Evolutionary conservation across 2,113 vertebrate genomes (phyloP).

Genomic region (Centropristis striata): DNA sequence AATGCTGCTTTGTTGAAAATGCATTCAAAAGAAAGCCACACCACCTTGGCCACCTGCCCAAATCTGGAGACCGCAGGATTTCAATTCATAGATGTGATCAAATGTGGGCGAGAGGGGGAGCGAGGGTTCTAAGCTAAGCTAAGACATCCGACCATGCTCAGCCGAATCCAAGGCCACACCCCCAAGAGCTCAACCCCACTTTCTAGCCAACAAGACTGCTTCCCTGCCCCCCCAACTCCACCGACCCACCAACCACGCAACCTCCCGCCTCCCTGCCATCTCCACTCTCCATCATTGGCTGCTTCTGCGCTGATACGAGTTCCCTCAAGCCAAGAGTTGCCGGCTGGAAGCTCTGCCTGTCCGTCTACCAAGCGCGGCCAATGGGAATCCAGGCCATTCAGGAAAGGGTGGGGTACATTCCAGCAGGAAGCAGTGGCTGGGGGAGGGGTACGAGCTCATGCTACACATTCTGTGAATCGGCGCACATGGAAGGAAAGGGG

Average conservation of each 20-base stretch:
- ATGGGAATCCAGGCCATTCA: conserved; percentile 82
- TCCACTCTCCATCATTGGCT: conserved; percentile 73
- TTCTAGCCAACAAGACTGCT: conserved; percentile 71
- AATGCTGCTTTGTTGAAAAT: background rate
- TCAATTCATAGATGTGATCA: conserved; percentile 62
- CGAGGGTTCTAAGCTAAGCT: conserved; percentile 51
- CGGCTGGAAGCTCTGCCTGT: conserved; percentile 60
- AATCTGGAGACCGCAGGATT: conserved; percentile 41
- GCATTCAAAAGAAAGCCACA: conserved; percentile 2
- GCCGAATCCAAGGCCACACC: conserved; percentile 68
- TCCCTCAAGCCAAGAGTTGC: conserved; percentile 58
- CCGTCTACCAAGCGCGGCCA: conserved; percentile 61
- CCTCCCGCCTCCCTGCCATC: conserved; percentile 69
- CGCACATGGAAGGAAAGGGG: conserved; percentile 74
- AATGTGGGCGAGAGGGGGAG: conserved; percentile 53
- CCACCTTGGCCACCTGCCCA: conserved; percentile 27
- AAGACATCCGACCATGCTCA: conserved; percentile 72
- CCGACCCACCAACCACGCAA: conserved; percentile 67
- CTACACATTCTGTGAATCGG: conserved; percentile 85
- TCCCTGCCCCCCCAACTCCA: conserved; percentile 60
- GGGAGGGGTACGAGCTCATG: conserved; percentile 77
- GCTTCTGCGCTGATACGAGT: conserved; percentile 49
- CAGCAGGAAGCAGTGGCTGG: conserved; percentile 79
- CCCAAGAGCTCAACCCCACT: conserved; percentile 78
- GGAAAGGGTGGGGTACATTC: conserved; percentile 85